These are phyloP conservation scores for Ginglymostoma cirratum DNA, from an alignment of 2,113 vertebrate species.

Conservation along the genomic window DNA sequence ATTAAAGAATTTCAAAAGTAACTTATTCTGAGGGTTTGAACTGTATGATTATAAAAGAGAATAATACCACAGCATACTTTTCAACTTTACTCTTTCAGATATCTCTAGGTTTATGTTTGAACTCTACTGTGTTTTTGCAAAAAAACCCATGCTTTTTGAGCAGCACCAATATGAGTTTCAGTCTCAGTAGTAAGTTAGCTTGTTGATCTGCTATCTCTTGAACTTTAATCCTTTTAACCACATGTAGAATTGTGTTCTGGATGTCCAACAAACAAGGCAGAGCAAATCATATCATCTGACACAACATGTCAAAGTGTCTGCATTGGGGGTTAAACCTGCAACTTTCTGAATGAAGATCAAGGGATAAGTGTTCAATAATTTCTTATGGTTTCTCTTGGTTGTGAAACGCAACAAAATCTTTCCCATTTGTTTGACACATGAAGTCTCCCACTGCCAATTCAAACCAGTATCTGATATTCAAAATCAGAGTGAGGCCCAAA, in stretches of 20 bases:
- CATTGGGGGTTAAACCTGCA: neutral
- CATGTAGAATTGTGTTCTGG: neutral
- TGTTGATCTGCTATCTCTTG: neutral
- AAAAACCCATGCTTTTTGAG: neutral
- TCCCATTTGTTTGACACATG: neutral
- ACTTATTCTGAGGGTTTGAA: neutral
- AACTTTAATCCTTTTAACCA: no score
- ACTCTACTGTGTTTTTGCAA: neutral
- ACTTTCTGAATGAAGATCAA: neutral
- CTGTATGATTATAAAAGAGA: neutral
- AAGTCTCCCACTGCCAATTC: neutral
- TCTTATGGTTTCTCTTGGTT: neutral
- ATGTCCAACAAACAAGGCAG: neutral
- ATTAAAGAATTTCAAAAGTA: no score
- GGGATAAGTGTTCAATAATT: neutral
- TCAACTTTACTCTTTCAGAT: neutral
- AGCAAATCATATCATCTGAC: no score
- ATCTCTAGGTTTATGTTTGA: neutral
- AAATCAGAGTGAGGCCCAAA: no score
- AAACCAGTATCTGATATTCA: no score
- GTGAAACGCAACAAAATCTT: neutral
- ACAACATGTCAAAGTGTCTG: neutral
- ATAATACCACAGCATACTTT: neutral
- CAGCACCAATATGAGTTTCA: neutral
- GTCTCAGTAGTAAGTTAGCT: neutral